Percentiles rank a stretch among this genome's conserved stretches.
phyloP scores from a whole-genome alignment of 2,888 invertebrate species.

The Drosophila lutescens region DNA sequence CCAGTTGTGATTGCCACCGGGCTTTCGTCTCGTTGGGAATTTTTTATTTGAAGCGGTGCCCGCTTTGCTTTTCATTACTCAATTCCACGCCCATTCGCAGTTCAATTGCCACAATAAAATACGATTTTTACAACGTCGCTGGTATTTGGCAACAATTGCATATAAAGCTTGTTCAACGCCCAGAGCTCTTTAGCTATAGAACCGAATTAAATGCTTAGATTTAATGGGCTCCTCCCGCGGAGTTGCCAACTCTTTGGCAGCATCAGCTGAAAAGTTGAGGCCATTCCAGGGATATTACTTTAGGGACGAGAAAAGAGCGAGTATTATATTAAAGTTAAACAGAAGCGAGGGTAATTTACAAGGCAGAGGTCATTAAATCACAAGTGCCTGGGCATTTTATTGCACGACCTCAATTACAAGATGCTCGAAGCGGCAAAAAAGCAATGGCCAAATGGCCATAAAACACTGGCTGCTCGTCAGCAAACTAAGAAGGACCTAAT shows the following conservation, averaged over 20 bases:
- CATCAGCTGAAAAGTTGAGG: conserved; percentile 19
- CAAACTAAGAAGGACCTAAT: conserved; percentile 47
- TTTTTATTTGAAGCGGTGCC: conserved; percentile 55
- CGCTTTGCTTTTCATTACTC: conserved; percentile 65
- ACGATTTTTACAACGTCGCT: conserved; percentile 66
- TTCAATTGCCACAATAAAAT: conserved; percentile 77
- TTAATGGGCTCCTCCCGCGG: conserved; percentile 33
- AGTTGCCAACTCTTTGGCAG: conserved; percentile 22
- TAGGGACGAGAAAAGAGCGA: not conserved
- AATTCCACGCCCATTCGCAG: conserved; percentile 77
- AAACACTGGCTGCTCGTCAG: conserved; percentile 56
- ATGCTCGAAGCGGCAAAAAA: conserved; percentile 25
- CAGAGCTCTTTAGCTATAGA: conserved; percentile 27
- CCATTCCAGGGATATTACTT: conserved; percentile 6
- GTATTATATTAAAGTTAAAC: conserved; percentile 2
- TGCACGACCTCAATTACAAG: conserved; percentile 63
- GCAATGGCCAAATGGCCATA: conserved; percentile 46
- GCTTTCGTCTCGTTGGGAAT: conserved; percentile 27
- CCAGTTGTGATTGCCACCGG: conserved; percentile 33
- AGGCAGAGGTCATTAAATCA: conserved; percentile 37
- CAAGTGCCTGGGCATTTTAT: conserved; percentile 52
- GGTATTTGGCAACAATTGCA: conserved; percentile 56
- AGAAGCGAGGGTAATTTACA: conserved; percentile 20
- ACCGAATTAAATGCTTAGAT: conserved; percentile 62
- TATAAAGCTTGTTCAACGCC: conserved; percentile 48